Conservation (phyloP, 2,797 vertebrate genomes). For the Epinephelus coioides region DNA sequence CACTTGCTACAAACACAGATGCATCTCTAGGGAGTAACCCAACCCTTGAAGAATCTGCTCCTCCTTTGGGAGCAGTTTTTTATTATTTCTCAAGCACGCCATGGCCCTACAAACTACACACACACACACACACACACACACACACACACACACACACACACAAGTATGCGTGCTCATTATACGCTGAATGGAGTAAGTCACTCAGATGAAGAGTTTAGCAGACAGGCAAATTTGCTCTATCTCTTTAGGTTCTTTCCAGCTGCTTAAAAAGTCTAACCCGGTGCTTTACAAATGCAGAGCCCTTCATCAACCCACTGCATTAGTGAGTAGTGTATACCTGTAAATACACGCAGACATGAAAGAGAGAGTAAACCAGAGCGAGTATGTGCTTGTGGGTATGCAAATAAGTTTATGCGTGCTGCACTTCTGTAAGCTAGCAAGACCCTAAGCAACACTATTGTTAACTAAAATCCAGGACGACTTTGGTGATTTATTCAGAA, state of each 20-base stretch:
- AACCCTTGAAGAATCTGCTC: slow-evolving; percentile 61
- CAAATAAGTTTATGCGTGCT: slow-evolving; percentile 1
- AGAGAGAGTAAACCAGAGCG: slow-evolving; percentile 20
- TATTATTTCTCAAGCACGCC: slow-evolving; percentile 50
- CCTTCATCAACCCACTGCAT: slow-evolving; percentile 11
- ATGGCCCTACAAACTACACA: slow-evolving; percentile 2
- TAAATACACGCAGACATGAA: slow-evolving; percentile 45
- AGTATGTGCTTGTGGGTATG: slow-evolving; percentile 51
- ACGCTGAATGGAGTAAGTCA: slow-evolving; percentile 11
- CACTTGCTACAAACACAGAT: slow-evolving; percentile 59
- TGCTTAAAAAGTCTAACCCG: background rate
- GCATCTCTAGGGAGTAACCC: slow-evolving; percentile 68
- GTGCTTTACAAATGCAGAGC: slow-evolving; percentile 17
- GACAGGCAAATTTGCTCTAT: background rate
- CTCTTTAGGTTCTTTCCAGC: background rate
- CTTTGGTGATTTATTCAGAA: slow-evolving; percentile 26
- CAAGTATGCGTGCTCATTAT: slow-evolving; percentile 5
- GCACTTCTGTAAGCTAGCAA: background rate
- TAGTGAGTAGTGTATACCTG: slow-evolving; percentile 45
- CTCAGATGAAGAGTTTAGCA: slow-evolving; percentile 13
- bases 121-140: background rate
- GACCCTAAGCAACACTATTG: background rate
- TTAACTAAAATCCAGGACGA: slow-evolving; percentile 9
- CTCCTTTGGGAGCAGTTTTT: slow-evolving; percentile 51
- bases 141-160: background rate